These are phyloP conservation scores for Zaprionus camerounensis DNA, from an alignment of 1,140 invertebrate genomes.

Conservation along the genomic window DNA sequence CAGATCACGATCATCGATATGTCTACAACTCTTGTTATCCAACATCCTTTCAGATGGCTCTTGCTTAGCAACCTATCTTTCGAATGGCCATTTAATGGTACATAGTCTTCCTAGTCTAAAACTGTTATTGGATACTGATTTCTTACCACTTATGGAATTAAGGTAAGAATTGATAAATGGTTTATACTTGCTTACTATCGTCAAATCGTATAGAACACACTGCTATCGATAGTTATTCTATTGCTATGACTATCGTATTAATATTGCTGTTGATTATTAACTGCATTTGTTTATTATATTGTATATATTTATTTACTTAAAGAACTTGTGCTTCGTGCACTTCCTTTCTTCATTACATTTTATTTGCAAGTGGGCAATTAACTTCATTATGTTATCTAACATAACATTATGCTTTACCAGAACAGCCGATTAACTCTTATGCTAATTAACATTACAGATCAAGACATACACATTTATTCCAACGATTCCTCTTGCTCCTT, in stretches of 20 bases:
- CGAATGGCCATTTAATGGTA: constrained; percentile 95
- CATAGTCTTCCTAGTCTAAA: constrained; percentile 97
- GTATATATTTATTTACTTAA: no score
- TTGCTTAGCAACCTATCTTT: constrained; percentile 96
- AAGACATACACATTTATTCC: no score
- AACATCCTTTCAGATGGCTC: constrained; percentile 92
- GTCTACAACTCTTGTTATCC: not conserved
- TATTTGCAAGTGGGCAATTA: no score
- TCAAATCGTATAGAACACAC: no score
- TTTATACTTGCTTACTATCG: not conserved
- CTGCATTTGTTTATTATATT: no score
- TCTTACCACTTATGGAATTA: constrained; percentile 96
- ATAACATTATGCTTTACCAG: no score
- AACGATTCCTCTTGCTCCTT: not conserved
- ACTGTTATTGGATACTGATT: constrained; percentile 95
- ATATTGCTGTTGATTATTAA: not conserved
- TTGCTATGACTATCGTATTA: not conserved
- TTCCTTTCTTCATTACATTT: no score
- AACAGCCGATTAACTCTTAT: no score
- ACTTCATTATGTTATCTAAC: no score
- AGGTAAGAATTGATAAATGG: constrained; percentile 88
- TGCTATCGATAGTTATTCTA: not conserved
- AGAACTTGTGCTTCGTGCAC: no score
- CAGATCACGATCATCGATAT: no score
- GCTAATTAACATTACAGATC: no score